Evolutionary conservation across 2,113 vertebrate species (phyloP).

Genomic region (Stigmatopora nigra): DNA sequence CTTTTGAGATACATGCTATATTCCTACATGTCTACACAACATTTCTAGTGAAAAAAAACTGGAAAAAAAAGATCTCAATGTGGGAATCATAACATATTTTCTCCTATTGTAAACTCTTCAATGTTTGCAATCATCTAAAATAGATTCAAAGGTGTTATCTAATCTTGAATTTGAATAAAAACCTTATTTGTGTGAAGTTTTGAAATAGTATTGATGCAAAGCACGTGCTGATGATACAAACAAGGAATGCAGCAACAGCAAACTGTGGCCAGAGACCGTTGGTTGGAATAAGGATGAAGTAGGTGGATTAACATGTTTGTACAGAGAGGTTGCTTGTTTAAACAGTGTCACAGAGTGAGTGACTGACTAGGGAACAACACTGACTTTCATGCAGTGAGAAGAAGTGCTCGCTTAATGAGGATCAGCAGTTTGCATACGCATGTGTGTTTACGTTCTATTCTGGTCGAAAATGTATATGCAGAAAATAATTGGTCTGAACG

Average conservation of each 20-base stretch:
- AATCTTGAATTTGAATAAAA: slow-evolving; percentile 41
- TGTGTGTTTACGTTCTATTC: neutral
- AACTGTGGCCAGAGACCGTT: slow-evolving; percentile 1
- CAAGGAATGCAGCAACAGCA: slow-evolving; percentile 2
- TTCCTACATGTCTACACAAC: slow-evolving; percentile 8
- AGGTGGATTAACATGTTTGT: slow-evolving; percentile 66
- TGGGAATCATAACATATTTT: neutral
- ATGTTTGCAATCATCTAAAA: neutral
- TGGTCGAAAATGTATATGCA: neutral
- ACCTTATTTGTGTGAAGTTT: slow-evolving; percentile 32
- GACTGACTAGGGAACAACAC: slow-evolving; percentile 47
- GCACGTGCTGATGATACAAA: slow-evolving; percentile 8
- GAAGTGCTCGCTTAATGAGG: slow-evolving; percentile 7
- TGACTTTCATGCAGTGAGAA: slow-evolving; percentile 33
- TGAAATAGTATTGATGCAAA: slow-evolving; percentile 26
- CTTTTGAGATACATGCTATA: slow-evolving; percentile 20
- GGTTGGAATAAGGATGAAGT: slow-evolving; percentile 34
- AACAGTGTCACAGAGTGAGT: slow-evolving; percentile 37
- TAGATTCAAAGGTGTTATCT: slow-evolving; percentile 16
- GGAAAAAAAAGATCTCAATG: neutral
- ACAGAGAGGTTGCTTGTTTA: slow-evolving; percentile 62
- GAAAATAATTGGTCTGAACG: slow-evolving; percentile 1
- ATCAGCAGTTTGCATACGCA: neutral
- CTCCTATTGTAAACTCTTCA: slow-evolving; percentile 20
- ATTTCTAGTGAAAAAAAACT: neutral